Base-by-base conservation (phyloP, 2,888 invertebrate genomes). In the Agapostemon virescens region DNA sequence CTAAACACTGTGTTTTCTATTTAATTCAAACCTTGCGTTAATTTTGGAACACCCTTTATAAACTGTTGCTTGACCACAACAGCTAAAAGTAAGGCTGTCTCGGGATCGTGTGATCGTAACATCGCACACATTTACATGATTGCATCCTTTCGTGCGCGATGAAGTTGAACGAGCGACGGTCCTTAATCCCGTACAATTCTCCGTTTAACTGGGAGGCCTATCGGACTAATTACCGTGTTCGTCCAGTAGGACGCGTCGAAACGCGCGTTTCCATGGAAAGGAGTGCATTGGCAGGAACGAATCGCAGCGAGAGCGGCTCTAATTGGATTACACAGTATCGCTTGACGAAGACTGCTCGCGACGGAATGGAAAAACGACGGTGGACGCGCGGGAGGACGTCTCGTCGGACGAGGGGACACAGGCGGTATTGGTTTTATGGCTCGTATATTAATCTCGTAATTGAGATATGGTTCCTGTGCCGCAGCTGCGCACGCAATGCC, bases 371-470 rank as follows among this genome's bases (percentile, higher is more conserved):
- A 82, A 75, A 64, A 78, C 26, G 74, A 69, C 33, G 58, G 20
- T 15, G 58, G 58, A 7, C 68, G 33, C 61, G 77, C 63, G 64
- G 64, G 49, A 73, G 66, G 63, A 67, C 58, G 71, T 74, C 49
- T 17, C 33, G 30, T 20, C 64, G 61, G 63, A 26, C 40, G 49
- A 58, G 55, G 77, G 79, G 85, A 85, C 86, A 86, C 85, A 83
- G 70, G 70, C 86, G 74, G 85, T 88, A 89, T 89, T 85, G 86
- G 86, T 89, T 87, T 90, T 90, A 91, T 91, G 89, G 89, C 85
- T 89, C 90, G 89, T 91, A 91, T 90, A 91, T 91, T 91, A 91
- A 91, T 91, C 89, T 84, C 83, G 88, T 92, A 92, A 92, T 92
- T 92, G 91, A 92, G 91, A 92, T 89, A 90, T 89, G 89, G 87